phyloP scores from a whole-genome alignment of 2,797 vertebrate species.

The Dicrostonyx torquatus region DNA sequence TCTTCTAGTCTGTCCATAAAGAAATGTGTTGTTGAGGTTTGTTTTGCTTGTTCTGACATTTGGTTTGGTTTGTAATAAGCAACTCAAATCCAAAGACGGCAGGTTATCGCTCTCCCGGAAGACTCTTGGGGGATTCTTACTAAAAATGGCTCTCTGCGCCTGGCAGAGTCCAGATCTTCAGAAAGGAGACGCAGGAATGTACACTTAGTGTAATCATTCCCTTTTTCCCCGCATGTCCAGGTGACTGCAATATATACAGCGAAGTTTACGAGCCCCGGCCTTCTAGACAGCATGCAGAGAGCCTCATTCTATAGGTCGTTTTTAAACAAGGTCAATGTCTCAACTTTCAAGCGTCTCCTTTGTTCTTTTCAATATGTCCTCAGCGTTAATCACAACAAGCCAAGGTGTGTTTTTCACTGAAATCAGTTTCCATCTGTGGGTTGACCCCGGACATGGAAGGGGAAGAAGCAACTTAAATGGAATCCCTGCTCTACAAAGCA shows the following conservation, averaged over 20 bases:
- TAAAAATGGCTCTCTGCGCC: neutral
- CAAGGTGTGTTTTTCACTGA: neutral
- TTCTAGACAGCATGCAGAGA: neutral
- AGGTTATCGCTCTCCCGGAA: neutral
- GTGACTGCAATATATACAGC: neutral
- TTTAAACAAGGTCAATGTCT: neutral
- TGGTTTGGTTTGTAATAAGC: neutral
- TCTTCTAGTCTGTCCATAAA: neutral
- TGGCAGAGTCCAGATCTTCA: neutral
- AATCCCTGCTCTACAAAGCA: neutral
- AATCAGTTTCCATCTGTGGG: neutral
- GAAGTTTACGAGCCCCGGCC: neutral
- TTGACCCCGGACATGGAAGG: neutral
- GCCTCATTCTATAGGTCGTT: neutral
- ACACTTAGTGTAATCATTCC: neutral
- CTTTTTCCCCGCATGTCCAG: neutral
- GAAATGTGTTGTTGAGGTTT: neutral
- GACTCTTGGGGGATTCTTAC: neutral
- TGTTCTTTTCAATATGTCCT: conserved; percentile 19
- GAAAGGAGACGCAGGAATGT: neutral
- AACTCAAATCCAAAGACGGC: neutral
- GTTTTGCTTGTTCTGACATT: neutral
- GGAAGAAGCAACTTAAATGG: neutral
- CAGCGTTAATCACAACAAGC: neutral
- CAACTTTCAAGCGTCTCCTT: neutral